These are phyloP conservation scores for Doryteuthis pealeii DNA, from an alignment of 1,140 invertebrate species.

Conservation along the genomic window DNA sequence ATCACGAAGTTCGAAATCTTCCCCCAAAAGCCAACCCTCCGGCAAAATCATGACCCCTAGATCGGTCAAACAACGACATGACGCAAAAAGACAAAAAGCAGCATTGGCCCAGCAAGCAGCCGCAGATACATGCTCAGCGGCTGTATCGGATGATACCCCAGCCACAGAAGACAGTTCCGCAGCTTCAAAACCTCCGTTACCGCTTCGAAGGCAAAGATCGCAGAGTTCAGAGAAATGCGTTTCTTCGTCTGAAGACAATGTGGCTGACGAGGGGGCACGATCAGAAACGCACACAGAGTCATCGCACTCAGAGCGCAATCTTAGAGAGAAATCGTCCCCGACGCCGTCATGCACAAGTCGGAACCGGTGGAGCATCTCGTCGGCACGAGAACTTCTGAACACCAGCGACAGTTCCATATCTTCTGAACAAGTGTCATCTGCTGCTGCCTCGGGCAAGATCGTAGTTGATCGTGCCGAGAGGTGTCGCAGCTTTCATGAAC, in stretches of 20 bases:
- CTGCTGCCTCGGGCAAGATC: conserved; percentile 11
- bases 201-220: background rate
- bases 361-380: background rate
- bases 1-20: background rate
- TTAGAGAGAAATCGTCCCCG: conserved; percentile 8
- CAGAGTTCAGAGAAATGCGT: background rate
- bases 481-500: conserved; percentile 52
- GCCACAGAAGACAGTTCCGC: background rate
- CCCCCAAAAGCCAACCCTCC: conserved; percentile 5
- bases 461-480: conserved; percentile 26
- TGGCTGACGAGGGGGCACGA: background rate
- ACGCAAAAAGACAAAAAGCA: conserved; percentile 20
- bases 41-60: conserved; percentile 23
- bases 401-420: background rate
- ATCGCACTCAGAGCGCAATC: background rate
- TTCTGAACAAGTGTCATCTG: background rate
- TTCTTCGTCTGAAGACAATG: background rate
- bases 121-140: background rate
- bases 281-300: background rate
- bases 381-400: background rate
- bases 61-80: conserved; percentile 26
- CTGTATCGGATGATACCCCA: background rate
- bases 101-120: conserved; percentile 4
- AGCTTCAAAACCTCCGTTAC: background rate
- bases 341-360: conserved; percentile 2